Percentiles rank a stretch among this genome's conserved stretches.
Evolutionary conservation across 2,113 vertebrate genomes (phyloP).

Genomic region (Sander lucioperca): DNA sequence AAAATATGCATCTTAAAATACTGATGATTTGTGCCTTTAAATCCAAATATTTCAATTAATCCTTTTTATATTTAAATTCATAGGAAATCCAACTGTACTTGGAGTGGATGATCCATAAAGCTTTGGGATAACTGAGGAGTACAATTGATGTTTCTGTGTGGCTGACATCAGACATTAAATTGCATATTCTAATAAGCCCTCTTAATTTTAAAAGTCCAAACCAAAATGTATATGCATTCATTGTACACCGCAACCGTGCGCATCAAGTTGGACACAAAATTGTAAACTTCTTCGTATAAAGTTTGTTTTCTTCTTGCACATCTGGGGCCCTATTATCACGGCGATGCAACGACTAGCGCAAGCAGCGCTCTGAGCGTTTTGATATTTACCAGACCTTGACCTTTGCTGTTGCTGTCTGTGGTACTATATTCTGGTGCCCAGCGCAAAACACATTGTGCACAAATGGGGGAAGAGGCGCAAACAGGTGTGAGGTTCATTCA

Average conservation of each 20-base stretch:
- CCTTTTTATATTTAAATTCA: too few relatives aligned
- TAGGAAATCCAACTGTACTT: not conserved
- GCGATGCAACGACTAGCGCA: not conserved
- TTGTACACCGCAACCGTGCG: not conserved
- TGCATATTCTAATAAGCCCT: not conserved
- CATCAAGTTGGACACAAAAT: not conserved
- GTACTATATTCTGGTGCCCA: not conserved
- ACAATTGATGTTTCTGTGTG: not conserved
- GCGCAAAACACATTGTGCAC: too few relatives aligned
- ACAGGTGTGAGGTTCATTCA: not conserved
- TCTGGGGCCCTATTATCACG: not conserved
- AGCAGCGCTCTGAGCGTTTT: not conserved
- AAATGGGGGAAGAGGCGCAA: too few relatives aligned
- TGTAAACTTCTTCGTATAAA: not conserved
- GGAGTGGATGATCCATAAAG: not conserved
- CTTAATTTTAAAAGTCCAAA: too few relatives aligned
- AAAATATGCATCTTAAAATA: not conserved
- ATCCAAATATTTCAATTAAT: too few relatives aligned
- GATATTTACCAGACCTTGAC: not conserved
- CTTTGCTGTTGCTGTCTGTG: not conserved
- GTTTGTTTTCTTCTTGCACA: not conserved
- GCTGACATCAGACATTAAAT: too few relatives aligned
- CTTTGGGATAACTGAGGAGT: not conserved
- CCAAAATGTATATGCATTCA: not conserved
- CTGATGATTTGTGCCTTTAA: not conserved